These are phyloP conservation scores for Radopholus similis DNA, from an alignment of 1,140 invertebrate genomes.

Conservation along the genomic window DNA sequence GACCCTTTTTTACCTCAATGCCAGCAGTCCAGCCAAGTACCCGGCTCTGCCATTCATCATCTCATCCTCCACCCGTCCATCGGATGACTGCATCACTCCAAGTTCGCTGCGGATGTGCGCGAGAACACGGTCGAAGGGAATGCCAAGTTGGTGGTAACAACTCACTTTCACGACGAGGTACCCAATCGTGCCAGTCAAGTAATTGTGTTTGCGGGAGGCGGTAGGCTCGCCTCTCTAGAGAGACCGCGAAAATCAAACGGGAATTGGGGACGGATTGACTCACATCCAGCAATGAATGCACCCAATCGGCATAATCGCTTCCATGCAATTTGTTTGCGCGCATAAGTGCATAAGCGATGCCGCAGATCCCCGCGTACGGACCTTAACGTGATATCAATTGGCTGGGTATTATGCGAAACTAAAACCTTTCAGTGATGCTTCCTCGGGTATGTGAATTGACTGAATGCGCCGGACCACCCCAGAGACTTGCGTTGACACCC, in stretches of 20 bases:
- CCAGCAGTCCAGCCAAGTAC: conserved; percentile 17
- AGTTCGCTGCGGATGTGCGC: too few relatives aligned
- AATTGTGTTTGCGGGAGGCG: conserved; percentile 2
- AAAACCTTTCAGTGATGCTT: neutral
- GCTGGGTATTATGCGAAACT: neutral
- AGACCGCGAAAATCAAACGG: neutral
- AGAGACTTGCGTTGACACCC: neutral
- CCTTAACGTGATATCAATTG: neutral
- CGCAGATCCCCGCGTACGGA: conserved; percentile 24
- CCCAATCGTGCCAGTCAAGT: conserved; percentile 30
- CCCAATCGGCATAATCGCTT: conserved; percentile 7
- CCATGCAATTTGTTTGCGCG: conserved; percentile 1
- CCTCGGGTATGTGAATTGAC: neutral
- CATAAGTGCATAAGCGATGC: conserved; percentile 34
- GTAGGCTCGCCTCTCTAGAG: neutral
- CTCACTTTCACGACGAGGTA: too few relatives aligned
- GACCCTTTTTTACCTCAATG: too few relatives aligned
- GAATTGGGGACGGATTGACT: neutral
- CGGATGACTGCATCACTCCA: too few relatives aligned
- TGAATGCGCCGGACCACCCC: neutral
- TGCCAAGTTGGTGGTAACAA: too few relatives aligned
- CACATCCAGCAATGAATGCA: conserved; percentile 13
- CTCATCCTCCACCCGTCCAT: conserved; percentile 31
- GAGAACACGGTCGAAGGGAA: too few relatives aligned
- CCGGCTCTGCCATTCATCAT: conserved; percentile 33